Base-by-base conservation (phyloP, 30 jellyfish, hydroid and myxozoan genomes). In the Aurelia aurita region DNA sequence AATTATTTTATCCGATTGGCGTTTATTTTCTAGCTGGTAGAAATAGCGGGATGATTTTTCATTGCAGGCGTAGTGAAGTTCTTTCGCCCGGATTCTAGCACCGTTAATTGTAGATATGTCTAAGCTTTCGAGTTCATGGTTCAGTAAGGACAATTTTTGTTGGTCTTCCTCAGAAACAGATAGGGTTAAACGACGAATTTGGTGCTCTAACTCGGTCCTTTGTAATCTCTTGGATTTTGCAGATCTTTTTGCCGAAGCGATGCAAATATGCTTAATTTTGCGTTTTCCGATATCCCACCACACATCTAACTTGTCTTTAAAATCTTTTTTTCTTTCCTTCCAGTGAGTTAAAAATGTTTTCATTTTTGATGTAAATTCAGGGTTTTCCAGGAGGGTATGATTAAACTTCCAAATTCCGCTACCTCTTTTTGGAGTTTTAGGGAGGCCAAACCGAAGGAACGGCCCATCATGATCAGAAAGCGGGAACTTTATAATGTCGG, bases 391-490 rank as follows among this genome's bases (percentile, higher is more conserved):
- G 3, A 75, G 25, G 4, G 58, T 6, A 21, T 80, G 20, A 27
- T 55, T 75, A 75, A 57, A 57, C 49, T 75, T 75, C 79, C 87
- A 75, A 14, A 28, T 14, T 49, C 87, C 74, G 2, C 59, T 61
- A 1, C 79, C 87, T 20, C 73, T 14, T n/a, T 57, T 57, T 16
- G 67, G 67, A 14, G 47, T 25, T 12, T 22, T 15, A 0, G 57
- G 58, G 4, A 55, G 78, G 60, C 6, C 29, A 31, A 75, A 32
- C 25, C 19, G 45, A 3, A 51, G 3, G n/a, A 57, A 45, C 11
- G 49, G 44, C 29, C 78, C 57, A 54, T 75, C 87, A 29, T 75
- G 87, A 27, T 75, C 87, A 3, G 87, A 75, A 75, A 49, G 14
- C 5, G 59, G 81, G 32, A 66, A 75, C 11, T 3, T 15, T 22